Evolutionary conservation across 2,888 invertebrate species (phyloP).

Genomic region (Panorpa germanica): DNA sequence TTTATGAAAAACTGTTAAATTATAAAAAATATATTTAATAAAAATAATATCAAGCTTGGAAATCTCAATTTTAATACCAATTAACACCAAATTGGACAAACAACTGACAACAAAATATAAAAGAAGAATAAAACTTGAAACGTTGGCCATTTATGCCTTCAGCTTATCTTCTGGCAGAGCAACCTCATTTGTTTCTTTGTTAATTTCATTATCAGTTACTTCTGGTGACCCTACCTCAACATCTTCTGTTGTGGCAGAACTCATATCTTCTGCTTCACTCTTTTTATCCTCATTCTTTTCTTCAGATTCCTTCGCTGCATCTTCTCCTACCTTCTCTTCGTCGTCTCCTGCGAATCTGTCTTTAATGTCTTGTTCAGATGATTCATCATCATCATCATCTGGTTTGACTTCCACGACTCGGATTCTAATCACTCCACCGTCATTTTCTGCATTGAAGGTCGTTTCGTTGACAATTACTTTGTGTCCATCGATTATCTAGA

Average conservation of each 20-base stretch:
- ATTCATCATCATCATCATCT: slow-evolving; percentile 16
- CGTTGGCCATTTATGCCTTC: slow-evolving; percentile 12
- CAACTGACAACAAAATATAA: too few species aligned
- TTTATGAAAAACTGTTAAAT: too few species aligned
- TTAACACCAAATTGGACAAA: too few species aligned
- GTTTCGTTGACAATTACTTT: slow-evolving; percentile 34
- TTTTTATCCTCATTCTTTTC: slow-evolving; percentile 1
- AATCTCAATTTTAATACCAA: too few species aligned
- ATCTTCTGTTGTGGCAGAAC: neutral
- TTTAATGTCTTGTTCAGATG: too few species aligned
- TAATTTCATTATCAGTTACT: slow-evolving; percentile 1
- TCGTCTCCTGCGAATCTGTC: too few species aligned
- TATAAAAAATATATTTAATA: too few species aligned
- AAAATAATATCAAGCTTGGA: too few species aligned
- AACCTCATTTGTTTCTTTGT: slow-evolving; percentile 18
- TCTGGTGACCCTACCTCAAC: slow-evolving; percentile 1
- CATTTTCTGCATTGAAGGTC: slow-evolving; percentile 24
- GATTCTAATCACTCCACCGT: slow-evolving; percentile 24
- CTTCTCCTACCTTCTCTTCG: slow-evolving; percentile 6
- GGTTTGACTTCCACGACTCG: slow-evolving; percentile 31
- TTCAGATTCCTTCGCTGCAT: neutral
- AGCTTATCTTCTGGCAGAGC: slow-evolving; percentile 19
- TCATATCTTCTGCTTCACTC: neutral
- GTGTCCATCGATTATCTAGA: slow-evolving; percentile 31
- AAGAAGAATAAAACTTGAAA: too few species aligned